Conservation (phyloP, 2,797 vertebrate genomes). For the Melanotaenia boesemani region DNA sequence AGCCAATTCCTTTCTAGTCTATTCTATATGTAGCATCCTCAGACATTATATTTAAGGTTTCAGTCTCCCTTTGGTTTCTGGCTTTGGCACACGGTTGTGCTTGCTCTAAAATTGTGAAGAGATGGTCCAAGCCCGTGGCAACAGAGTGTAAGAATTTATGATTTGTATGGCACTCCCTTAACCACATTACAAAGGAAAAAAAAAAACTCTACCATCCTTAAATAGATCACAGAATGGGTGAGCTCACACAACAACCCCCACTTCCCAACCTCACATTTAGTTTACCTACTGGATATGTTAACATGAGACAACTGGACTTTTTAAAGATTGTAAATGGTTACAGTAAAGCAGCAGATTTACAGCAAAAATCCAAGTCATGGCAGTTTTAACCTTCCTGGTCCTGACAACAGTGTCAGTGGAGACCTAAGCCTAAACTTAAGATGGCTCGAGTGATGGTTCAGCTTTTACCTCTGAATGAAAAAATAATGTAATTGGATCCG, state of each 20-base stretch:
- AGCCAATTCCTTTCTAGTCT: neutral
- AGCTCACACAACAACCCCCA: conserved; percentile 37
- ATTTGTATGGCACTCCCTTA: conserved; percentile 69
- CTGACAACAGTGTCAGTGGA: neutral
- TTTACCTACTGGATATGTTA: neutral
- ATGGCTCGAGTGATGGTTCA: neutral
- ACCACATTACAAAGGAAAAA: conserved; percentile 61
- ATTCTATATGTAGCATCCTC: conserved; percentile 22
- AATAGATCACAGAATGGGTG: conserved; percentile 62
- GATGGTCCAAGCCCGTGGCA: conserved; percentile 36
- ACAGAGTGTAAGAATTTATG: conserved; percentile 54
- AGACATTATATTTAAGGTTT: conserved; percentile 46
- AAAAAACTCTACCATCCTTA: conserved; percentile 44
- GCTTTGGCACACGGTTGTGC: conserved; percentile 48
- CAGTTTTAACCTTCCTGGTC: conserved; percentile 1
- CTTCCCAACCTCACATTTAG: conserved; percentile 48
- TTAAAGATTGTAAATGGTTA: neutral
- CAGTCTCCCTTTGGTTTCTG: conserved; percentile 29
- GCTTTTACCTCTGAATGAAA: neutral
- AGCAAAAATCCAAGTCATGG: too few species aligned
- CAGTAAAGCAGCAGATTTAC: neutral
- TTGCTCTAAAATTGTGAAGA: conserved; percentile 46
- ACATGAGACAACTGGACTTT: neutral
- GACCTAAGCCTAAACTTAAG: neutral
- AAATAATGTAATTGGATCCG: neutral